A percentile compares a stretch with the other conserved stretches of the same genome.
Conservation (phyloP, 2,888 invertebrate genomes). For the Patella depressa region DNA sequence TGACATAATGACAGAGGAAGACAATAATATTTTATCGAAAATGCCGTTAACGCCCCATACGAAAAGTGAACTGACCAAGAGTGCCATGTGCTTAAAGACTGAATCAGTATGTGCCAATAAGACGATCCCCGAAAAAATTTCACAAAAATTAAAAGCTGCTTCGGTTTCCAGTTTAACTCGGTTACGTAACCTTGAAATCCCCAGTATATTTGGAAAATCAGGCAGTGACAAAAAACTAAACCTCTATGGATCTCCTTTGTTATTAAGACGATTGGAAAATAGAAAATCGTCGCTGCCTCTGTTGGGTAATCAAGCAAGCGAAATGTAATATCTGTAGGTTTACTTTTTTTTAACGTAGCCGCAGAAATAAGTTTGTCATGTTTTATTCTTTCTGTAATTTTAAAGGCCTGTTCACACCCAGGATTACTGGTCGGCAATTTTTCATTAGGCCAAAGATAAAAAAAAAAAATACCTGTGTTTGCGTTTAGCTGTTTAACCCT, state of each 20-base stretch:
- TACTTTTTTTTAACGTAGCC: too few species aligned
- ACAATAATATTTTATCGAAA: slow-evolving; percentile 28
- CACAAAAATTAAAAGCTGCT: too few species aligned
- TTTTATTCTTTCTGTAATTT: too few species aligned
- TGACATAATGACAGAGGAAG: slow-evolving; percentile 26
- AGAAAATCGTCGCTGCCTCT: background rate
- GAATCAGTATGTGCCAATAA: background rate
- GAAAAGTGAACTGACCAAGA: slow-evolving; percentile 34
- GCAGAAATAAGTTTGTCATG: too few species aligned
- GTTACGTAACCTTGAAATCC: too few species aligned
- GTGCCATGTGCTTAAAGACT: slow-evolving; percentile 37
- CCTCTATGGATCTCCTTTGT: background rate
- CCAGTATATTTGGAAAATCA: slow-evolving; percentile 29
- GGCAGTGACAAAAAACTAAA: slow-evolving; percentile 37
- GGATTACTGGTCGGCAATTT: too few species aligned
- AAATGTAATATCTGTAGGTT: too few species aligned
- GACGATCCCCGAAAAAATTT: background rate
- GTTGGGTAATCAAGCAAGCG: background rate
- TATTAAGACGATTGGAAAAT: background rate
- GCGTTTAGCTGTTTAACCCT: too few species aligned
- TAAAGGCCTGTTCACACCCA: too few species aligned
- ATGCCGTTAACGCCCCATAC: slow-evolving; percentile 32
- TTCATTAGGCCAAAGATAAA: too few species aligned
- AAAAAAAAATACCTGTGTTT: too few species aligned
- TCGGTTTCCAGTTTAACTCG: too few species aligned